Percentiles rank a stretch among this genome's conserved stretches.
Evolutionary conservation across 2,888 invertebrate species (phyloP).

Genomic region (Ochropacha duplaris): DNA sequence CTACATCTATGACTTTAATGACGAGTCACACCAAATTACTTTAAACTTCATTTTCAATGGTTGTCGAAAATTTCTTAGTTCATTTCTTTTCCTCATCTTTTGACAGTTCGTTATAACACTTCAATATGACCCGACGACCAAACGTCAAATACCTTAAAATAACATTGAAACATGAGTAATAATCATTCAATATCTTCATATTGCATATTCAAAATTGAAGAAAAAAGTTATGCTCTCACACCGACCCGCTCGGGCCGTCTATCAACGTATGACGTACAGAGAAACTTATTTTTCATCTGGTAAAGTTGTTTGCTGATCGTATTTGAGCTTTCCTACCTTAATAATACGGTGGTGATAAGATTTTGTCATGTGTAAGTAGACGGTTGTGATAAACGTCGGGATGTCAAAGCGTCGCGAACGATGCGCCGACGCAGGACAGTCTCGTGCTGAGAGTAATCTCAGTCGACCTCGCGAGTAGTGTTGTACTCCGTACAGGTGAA

Average conservation of each 20-base stretch:
- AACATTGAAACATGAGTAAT: conserved; percentile 58
- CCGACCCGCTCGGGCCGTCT: conserved; percentile 69
- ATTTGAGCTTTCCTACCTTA: conserved; percentile 28
- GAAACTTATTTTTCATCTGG: conserved; percentile 29
- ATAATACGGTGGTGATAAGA: conserved; percentile 25
- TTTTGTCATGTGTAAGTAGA: conserved; percentile 23
- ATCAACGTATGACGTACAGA: conserved; percentile 76
- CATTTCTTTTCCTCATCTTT: conserved; percentile 36
- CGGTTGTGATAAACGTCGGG: conserved; percentile 63
- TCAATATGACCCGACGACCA: conserved; percentile 47
- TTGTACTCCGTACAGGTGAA: conserved; percentile 34
- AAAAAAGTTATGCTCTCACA: conserved; percentile 61
- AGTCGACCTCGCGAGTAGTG: conserved; percentile 66
- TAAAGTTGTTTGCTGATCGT: conserved; percentile 9
- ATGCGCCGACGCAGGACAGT: conserved; percentile 80
- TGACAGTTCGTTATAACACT: conserved; percentile 55
- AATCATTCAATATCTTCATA: conserved; percentile 78
- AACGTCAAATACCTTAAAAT: conserved; percentile 48
- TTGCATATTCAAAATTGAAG: conserved; percentile 68
- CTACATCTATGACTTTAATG: background rate
- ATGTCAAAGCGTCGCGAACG: conserved; percentile 83
- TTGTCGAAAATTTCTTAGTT: conserved; percentile 18
- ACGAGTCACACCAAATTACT: background rate
- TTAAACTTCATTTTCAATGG: background rate
- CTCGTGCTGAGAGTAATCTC: conserved; percentile 83